These are phyloP conservation scores for Dermatemys mawii DNA, from an alignment of 2,113 vertebrate genomes.

Conservation along the genomic window DNA sequence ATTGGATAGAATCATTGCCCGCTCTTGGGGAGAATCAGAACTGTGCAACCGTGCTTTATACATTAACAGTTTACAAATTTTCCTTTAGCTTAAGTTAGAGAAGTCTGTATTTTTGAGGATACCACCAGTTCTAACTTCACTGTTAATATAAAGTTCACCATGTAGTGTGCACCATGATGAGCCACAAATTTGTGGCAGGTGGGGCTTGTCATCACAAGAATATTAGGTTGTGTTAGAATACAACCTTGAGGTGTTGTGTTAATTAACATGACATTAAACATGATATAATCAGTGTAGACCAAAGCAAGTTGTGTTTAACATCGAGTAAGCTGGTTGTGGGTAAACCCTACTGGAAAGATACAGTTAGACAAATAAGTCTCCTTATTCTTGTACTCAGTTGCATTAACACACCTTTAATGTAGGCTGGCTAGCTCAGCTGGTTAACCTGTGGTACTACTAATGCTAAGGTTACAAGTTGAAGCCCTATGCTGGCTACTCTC, in stretches of 20 bases:
- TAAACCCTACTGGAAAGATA: not conserved
- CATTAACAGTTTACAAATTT: not conserved
- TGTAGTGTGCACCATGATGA: not conserved
- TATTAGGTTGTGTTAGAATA: not conserved
- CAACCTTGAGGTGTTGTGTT: not conserved
- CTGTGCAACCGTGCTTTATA: not conserved
- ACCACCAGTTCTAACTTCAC: conserved; percentile 28
- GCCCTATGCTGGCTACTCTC: no score
- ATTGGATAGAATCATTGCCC: not conserved
- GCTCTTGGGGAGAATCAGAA: not conserved
- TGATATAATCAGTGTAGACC: not conserved
- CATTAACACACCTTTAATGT: no score
- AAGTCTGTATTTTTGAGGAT: conserved; percentile 8
- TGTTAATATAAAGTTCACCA: conserved; percentile 26
- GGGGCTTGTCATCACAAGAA: not conserved
- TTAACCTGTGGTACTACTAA: no score
- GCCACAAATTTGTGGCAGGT: not conserved
- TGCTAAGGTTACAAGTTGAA: no score
- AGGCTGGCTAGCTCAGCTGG: no score
- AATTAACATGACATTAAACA: not conserved
- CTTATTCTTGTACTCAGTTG: not conserved
- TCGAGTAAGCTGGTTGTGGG: conserved; percentile 23
- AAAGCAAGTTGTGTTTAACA: not conserved
- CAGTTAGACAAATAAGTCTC: not conserved
- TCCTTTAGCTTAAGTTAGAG: not conserved